phyloP scores from a whole-genome alignment of 2,797 vertebrate genomes.

The Gephyroberyx darwinii region DNA sequence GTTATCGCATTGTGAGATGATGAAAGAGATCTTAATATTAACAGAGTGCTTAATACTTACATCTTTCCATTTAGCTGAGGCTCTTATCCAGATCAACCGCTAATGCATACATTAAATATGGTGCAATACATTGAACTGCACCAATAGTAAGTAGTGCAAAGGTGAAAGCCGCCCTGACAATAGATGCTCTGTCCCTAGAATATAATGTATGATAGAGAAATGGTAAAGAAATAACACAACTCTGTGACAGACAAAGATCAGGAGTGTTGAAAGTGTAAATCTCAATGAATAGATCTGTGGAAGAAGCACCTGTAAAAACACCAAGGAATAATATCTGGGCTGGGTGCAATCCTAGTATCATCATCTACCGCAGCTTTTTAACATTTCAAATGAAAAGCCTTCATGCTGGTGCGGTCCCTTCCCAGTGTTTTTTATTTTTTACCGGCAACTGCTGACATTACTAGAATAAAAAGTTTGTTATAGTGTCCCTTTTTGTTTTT shows the following conservation, averaged over 20 bases:
- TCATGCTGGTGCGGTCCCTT: neutral
- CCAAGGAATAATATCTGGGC: neutral
- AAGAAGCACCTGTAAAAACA: conserved; percentile 16
- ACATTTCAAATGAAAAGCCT: neutral
- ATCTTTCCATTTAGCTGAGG: neutral
- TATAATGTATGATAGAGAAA: too few species aligned
- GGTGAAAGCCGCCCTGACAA: too few species aligned
- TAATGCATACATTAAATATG: neutral
- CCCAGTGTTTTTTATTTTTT: neutral
- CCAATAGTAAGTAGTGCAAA: too few species aligned
- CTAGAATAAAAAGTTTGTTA: neutral
- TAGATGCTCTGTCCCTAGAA: too few species aligned
- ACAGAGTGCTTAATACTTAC: neutral
- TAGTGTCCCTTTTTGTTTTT: neutral
- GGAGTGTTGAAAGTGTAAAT: neutral
- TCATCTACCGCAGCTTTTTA: neutral
- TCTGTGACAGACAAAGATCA: conserved; percentile 1
- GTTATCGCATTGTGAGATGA: conserved; percentile 27
- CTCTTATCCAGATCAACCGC: neutral
- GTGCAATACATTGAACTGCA: too few species aligned
- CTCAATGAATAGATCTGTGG: neutral
- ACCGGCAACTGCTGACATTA: neutral
- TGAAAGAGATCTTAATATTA: conserved; percentile 7
- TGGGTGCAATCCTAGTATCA: neutral
- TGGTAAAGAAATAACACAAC: too few species aligned